A percentile compares a stretch with the other conserved stretches of the same genome.
These are phyloP conservation scores for Cryptocephalus moraei DNA, from an alignment of 2,888 invertebrate genomes.

Conservation along the genomic window DNA sequence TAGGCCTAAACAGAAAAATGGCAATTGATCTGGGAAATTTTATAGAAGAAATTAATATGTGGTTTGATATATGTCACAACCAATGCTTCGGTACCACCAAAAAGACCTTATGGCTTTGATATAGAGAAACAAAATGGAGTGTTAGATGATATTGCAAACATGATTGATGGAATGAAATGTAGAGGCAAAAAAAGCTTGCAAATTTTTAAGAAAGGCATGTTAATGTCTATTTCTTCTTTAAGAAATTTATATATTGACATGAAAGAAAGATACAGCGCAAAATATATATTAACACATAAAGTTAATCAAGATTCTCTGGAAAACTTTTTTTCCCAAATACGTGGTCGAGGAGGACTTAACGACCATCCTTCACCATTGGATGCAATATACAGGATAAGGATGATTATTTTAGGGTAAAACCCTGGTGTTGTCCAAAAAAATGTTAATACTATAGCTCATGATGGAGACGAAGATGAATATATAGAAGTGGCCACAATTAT, in stretches of 20 bases:
- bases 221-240: constrained; percentile 2
- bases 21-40: too few relatives aligned
- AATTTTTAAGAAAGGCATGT: constrained; percentile 15
- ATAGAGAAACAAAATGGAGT: constrained; percentile 10
- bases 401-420: constrained; percentile 9
- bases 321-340: too few relatives aligned
- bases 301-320: constrained; percentile 1
- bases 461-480: neutral
- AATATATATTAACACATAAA: constrained; percentile 3
- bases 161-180: constrained; percentile 9
- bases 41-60: constrained; percentile 14
- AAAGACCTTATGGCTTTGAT: constrained; percentile 13
- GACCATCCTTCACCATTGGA: constrained; percentile 8
- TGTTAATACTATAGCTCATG: neutral
- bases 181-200: constrained; percentile 11
- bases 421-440: constrained; percentile 5
- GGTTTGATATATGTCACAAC: constrained; percentile 22
- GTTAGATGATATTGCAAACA: constrained; percentile 10
- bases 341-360: constrained; percentile 4
- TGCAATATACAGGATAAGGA: constrained; percentile 7
- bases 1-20: too few relatives aligned
- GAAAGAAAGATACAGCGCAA: neutral
- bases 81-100: constrained; percentile 11
- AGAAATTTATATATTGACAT: constrained; percentile 1
- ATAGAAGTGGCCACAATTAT: too few relatives aligned